A percentile compares a stretch with the other conserved stretches of the same genome.
phyloP scores from a whole-genome alignment of 2,797 vertebrate species.

The Gallirallus australis region DNA sequence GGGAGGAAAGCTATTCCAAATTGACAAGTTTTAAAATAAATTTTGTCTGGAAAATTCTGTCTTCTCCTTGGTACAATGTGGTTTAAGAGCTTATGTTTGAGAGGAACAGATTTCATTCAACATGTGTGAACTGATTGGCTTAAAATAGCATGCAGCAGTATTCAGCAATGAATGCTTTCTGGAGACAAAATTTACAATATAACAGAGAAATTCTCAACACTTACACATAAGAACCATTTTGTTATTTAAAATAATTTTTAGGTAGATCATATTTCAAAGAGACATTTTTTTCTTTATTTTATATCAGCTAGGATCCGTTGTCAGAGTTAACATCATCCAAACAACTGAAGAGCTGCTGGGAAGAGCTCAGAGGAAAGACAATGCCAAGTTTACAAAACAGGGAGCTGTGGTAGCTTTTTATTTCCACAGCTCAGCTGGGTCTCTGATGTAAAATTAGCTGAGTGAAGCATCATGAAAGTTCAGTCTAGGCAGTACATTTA shows the following conservation, averaged over 20 bases:
- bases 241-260: neutral
- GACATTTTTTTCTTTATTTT: neutral
- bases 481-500: neutral
- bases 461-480: neutral
- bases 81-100: neutral
- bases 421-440: neutral
- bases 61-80: neutral
- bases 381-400: neutral
- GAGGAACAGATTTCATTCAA: neutral
- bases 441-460: neutral
- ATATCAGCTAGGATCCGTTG: neutral
- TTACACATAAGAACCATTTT: neutral
- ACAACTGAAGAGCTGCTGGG: neutral
- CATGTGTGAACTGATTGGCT: neutral
- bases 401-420: neutral
- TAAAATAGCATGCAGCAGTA: neutral
- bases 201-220: neutral
- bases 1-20: neutral
- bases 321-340: neutral
- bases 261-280: conserved; percentile 2
- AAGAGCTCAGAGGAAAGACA: neutral
- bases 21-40: neutral
- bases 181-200: neutral
- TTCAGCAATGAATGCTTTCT: neutral
- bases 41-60: neutral